Evolutionary conservation across 2,113 vertebrate species (phyloP), one percentile per base, ranked within the genome.

Genomic region (Dromiciops gliroides): DNA sequence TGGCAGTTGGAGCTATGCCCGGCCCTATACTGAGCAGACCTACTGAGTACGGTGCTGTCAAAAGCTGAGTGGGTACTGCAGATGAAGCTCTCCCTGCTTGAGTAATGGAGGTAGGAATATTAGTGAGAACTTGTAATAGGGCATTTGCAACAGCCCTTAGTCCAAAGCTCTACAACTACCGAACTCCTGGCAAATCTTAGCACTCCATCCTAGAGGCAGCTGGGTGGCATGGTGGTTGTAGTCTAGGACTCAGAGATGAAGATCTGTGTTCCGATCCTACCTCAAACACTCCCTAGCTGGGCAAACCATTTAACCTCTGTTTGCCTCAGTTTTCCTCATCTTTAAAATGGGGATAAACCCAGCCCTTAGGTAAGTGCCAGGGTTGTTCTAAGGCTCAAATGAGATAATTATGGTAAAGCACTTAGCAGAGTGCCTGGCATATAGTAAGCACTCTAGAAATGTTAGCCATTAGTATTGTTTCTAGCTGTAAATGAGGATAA

Each of bases 1-100:
- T 50, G 93, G 94, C 93, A 67, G 56, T 94, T 93, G 97, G 96
- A 96, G 50, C 0, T 5, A 92, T 50, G 95, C 96, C 97, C 90
- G 90, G 92, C 56, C 75, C 56, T 25, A 31, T 50, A 83, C 91
- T 49, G 23, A 94, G 94, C 91, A 92, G 95, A 95, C 94, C 91
- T 93, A 90, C 75, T 31, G 89, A 50, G 89, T 48, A 50, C 89
- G 47, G 48, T 31, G 48, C 0, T 23, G 91, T 6, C 92, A 90
- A 51, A 93, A 96, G 93, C 51, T 25, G 49, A 90, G 47, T 89
- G 89, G 51, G 91, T 93, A 52, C 90, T 0, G 3, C 49, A 14
- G 50, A 90, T 91, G 53, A 60, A 91, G 31, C 26, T 90, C 83
- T 16, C 0, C 0, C 2, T 44, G 60, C 94, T 48, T 52, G 3